phyloP scores from a whole-genome alignment of 2,888 invertebrate genomes.

The Drosophila ezoana region DNA sequence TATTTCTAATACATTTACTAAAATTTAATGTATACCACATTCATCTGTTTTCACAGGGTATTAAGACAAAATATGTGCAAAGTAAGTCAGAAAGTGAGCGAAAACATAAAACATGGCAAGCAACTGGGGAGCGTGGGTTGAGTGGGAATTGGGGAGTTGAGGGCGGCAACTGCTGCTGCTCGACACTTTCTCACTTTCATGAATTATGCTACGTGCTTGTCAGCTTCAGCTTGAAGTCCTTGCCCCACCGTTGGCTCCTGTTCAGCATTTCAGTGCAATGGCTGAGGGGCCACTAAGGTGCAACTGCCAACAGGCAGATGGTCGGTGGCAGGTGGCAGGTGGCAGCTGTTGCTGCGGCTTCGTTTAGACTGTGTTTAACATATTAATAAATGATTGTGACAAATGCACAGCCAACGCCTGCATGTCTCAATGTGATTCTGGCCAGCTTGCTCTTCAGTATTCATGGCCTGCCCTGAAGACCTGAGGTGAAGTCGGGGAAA shows the following conservation, averaged over 20 bases:
- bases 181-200: constrained; percentile 62
- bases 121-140: constrained; percentile 9
- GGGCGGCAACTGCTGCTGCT: constrained; percentile 47
- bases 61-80: constrained; percentile 62
- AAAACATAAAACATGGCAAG: constrained; percentile 61
- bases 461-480: constrained; percentile 7
- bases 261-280: constrained; percentile 23
- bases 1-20: too few species aligned
- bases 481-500: not conserved
- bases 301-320: constrained; percentile 29
- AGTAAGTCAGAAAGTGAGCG: constrained; percentile 67
- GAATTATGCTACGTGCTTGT: constrained; percentile 76
- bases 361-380: constrained; percentile 68
- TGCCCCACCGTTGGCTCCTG: constrained; percentile 34
- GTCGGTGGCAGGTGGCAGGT: constrained; percentile 19
- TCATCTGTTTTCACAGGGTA: constrained; percentile 4
- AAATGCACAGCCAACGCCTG: constrained; percentile 58
- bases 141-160: constrained; percentile 15
- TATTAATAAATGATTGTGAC: constrained; percentile 79
- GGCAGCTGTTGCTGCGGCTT: constrained; percentile 61
- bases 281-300: constrained; percentile 44
- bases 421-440: constrained; percentile 43
- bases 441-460: constrained; percentile 22
- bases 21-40: not conserved
- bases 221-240: constrained; percentile 44